A percentile compares a stretch with the other conserved stretches of the same genome.
Conservation (phyloP, 1,140 invertebrate genomes). For the Coelopa frigida region DNA sequence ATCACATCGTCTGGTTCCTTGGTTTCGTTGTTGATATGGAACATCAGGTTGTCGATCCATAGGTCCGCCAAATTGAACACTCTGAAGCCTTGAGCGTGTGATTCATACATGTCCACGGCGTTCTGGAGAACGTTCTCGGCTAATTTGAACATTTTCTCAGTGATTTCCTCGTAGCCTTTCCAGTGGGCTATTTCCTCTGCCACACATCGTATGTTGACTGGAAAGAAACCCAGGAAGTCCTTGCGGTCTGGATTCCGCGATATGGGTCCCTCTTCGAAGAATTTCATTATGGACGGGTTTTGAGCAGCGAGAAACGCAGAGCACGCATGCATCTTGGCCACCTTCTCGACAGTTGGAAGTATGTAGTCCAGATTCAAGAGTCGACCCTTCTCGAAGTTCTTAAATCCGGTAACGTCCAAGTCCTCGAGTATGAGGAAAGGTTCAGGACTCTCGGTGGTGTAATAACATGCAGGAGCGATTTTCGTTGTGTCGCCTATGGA, state of each 20-base stretch:
- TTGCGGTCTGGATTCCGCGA: slow-evolving; percentile 39
- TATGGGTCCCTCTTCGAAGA: slow-evolving; percentile 38
- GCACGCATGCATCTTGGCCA: slow-evolving; percentile 53
- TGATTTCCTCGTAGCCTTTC: slow-evolving; percentile 41
- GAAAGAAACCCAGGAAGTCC: slow-evolving; percentile 39
- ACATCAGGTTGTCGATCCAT: slow-evolving; percentile 62
- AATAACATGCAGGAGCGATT: slow-evolving; percentile 38
- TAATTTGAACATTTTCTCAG: slow-evolving; percentile 40
- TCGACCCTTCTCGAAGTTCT: slow-evolving; percentile 37
- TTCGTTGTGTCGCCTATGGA: slow-evolving; percentile 37
- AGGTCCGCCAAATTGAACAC: slow-evolving; percentile 59
- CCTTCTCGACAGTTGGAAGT: slow-evolving; percentile 43
- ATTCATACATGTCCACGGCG: slow-evolving; percentile 31
- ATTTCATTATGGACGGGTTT: slow-evolving; percentile 32
- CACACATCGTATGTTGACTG: slow-evolving; percentile 37
- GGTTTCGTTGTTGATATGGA: slow-evolving; percentile 50
- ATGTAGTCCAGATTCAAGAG: slow-evolving; percentile 39
- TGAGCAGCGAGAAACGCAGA: slow-evolving; percentile 42
- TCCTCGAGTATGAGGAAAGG: slow-evolving; percentile 39
- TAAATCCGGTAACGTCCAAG: slow-evolving; percentile 27
- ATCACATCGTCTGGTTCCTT: slow-evolving; percentile 49
- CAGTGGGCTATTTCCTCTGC: slow-evolving; percentile 38
- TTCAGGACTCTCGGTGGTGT: slow-evolving; percentile 39
- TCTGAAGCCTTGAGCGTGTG: slow-evolving; percentile 48
- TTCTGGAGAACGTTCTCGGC: slow-evolving; percentile 37